Conservation (phyloP, 1,140 invertebrate species). For the Diorhabda sublineata region DNA sequence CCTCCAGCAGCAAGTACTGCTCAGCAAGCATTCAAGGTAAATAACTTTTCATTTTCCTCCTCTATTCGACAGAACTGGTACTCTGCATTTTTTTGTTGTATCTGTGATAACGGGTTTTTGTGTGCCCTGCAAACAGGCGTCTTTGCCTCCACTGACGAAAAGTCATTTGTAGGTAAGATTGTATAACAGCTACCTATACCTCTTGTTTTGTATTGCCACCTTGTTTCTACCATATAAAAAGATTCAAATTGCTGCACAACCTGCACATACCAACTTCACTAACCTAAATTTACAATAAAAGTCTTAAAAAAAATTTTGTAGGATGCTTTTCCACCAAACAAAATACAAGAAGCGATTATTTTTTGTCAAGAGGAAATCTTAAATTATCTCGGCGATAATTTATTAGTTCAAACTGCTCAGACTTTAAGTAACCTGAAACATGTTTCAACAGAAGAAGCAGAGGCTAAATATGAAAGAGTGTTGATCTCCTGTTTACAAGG, state of each 20-base stretch:
- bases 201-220: neutral
- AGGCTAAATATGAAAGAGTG: conserved; percentile 67
- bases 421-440: conserved; percentile 55
- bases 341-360: conserved; percentile 66
- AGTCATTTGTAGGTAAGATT: too few relatives aligned
- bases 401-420: conserved; percentile 63
- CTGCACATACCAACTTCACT: too few relatives aligned
- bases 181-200: too few relatives aligned
- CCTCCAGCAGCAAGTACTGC: conserved; percentile 73
- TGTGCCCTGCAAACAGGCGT: too few relatives aligned
- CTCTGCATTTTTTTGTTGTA: too few relatives aligned
- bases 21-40: conserved; percentile 61
- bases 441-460: conserved; percentile 63
- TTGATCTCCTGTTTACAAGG: conserved; percentile 64
- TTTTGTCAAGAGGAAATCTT: conserved; percentile 76
- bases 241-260: too few relatives aligned
- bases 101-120: too few relatives aligned
- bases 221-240: too few relatives aligned
- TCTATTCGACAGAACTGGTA: too few relatives aligned
- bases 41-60: too few relatives aligned
- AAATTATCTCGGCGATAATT: conserved; percentile 65
- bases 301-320: conserved; percentile 36
- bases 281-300: too few relatives aligned
- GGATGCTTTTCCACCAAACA: conserved; percentile 66
- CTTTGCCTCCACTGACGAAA: too few relatives aligned